phyloP scores from a whole-genome alignment of 2,888 invertebrate genomes.

The Trichogramma evanescens region DNA sequence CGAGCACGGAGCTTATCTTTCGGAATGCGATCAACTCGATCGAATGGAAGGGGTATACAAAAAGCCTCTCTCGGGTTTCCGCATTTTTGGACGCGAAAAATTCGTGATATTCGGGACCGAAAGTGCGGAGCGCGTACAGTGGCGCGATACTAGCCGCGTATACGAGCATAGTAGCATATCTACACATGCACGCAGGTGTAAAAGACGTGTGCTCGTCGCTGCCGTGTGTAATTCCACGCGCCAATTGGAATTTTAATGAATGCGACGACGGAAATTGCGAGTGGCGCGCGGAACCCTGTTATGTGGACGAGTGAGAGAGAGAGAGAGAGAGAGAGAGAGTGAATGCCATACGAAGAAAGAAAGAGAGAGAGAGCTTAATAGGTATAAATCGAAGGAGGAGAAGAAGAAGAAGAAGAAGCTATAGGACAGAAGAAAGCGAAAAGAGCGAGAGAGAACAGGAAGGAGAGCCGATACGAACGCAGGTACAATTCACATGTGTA shows the following conservation, averaged over 20 bases:
- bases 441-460: slow-evolving; percentile 11
- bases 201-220: too few species aligned
- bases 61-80: too few species aligned
- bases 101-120: too few species aligned
- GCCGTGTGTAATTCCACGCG: slow-evolving; percentile 1
- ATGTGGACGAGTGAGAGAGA: neutral
- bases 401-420: neutral
- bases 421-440: slow-evolving; percentile 13
- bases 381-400: neutral
- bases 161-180: too few species aligned
- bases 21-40: too few species aligned
- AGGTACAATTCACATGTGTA: neutral
- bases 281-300: neutral
- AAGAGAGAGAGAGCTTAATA: neutral
- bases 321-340: neutral
- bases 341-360: neutral
- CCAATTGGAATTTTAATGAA: slow-evolving; percentile 19
- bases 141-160: too few species aligned
- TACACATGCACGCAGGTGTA: too few species aligned
- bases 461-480: neutral
- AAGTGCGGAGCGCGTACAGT: too few species aligned
- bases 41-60: too few species aligned
- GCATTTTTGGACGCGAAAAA: too few species aligned
- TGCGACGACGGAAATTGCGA: slow-evolving; percentile 15
- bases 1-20: too few species aligned